A percentile compares a stretch with the other conserved stretches of the same genome.
phyloP scores from a whole-genome alignment of 2,888 invertebrate genomes.

The Lymantria dispar region DNA sequence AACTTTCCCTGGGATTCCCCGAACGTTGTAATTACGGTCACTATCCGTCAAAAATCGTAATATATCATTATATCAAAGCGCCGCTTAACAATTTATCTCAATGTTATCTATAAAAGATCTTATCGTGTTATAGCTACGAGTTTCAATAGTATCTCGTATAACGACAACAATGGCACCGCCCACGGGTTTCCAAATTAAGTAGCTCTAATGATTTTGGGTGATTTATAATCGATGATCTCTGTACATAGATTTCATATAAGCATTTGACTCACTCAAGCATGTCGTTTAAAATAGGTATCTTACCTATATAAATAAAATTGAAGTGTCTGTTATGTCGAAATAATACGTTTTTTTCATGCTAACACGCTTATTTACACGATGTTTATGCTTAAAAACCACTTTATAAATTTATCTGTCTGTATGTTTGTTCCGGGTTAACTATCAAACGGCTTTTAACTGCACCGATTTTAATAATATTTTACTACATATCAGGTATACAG shows the following conservation, averaged over 20 bases:
- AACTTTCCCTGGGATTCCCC: background rate
- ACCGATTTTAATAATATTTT: too few species aligned
- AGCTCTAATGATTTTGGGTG: slow-evolving; percentile 23
- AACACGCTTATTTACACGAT: too few species aligned
- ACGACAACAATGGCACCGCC: slow-evolving; percentile 27
- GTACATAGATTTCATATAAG: slow-evolving; percentile 7
- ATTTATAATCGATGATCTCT: slow-evolving; percentile 17
- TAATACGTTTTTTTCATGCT: too few species aligned
- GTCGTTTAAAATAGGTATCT: slow-evolving; percentile 1
- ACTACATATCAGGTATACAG: too few species aligned
- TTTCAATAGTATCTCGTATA: slow-evolving; percentile 4
- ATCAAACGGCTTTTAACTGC: too few species aligned
- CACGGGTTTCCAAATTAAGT: slow-evolving; percentile 26
- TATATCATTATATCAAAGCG: background rate
- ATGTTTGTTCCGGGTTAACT: too few species aligned
- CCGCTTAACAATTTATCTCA: slow-evolving; percentile 6
- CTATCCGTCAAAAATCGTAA: background rate
- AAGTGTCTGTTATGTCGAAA: too few species aligned
- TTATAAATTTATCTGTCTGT: too few species aligned
- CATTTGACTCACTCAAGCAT: slow-evolving; percentile 13
- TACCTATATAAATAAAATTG: too few species aligned
- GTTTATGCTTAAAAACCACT: too few species aligned
- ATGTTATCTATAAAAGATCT: slow-evolving; percentile 16
- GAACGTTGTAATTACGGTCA: background rate
- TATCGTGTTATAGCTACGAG: slow-evolving; percentile 15